These are phyloP conservation scores for Cantharis lateralis DNA, from an alignment of 2,888 invertebrate species.

Conservation along the genomic window DNA sequence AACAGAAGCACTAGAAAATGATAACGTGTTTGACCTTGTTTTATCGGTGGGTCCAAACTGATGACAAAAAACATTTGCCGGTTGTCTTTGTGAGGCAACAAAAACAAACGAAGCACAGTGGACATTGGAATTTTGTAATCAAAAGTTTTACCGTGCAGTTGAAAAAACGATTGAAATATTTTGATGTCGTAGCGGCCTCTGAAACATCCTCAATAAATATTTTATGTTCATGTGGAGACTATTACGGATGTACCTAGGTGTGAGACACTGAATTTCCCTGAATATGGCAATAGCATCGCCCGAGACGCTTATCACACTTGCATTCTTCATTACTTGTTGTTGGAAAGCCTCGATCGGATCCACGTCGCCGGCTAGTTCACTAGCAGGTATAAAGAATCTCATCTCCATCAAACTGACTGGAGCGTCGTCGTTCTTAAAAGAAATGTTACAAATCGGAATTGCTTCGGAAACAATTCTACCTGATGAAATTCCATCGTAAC, in stretches of 20 bases:
- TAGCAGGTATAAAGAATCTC: conserved; percentile 95
- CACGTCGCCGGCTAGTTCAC: conserved; percentile 81
- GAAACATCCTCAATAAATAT: conserved; percentile 52
- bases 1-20: conserved; percentile 95
- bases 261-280: conserved; percentile 95
- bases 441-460: conserved; percentile 3
- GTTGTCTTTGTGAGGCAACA: conserved; percentile 96
- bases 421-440: conserved; percentile 91
- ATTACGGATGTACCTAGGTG: conserved; percentile 75
- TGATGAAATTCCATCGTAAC: conserved; percentile 98
- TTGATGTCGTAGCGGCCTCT: conserved; percentile 97
- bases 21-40: conserved; percentile 98
- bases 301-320: conserved; percentile 95
- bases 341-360: conserved; percentile 98
- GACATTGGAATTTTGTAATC: conserved; percentile 99
- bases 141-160: conserved; percentile 96
- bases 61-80: conserved; percentile 98
- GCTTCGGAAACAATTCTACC: conserved; percentile 55
- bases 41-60: conserved; percentile 97
- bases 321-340: conserved; percentile 94
- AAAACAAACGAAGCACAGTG: conserved; percentile 90
- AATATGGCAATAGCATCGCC: conserved; percentile 98
- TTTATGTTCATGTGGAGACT: background rate
- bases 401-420: conserved; percentile 96
- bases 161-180: conserved; percentile 88